These are phyloP conservation scores for Cricetomys ansorgei DNA, from an alignment of 2,113 vertebrate species.

Conservation along the genomic window DNA sequence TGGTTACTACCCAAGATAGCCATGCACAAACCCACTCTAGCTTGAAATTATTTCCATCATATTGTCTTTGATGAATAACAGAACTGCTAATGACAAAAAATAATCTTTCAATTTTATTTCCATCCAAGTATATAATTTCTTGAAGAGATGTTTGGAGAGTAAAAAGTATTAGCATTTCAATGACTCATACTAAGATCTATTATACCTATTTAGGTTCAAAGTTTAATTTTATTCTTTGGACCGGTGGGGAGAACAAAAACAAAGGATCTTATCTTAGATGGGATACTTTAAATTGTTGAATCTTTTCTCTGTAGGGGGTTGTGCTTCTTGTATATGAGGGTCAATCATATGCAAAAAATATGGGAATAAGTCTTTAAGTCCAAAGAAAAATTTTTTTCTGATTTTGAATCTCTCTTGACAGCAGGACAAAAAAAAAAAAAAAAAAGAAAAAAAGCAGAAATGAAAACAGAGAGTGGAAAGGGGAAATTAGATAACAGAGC, in stretches of 20 bases:
- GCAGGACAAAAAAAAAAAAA: slow-evolving; percentile 48
- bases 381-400: slow-evolving; percentile 45
- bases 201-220: slow-evolving; percentile 37
- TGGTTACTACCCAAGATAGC: not conserved
- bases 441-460: no score
- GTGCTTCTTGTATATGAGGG: not conserved
- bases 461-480: slow-evolving; percentile 64
- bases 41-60: slow-evolving; percentile 37
- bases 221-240: slow-evolving; percentile 60
- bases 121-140: slow-evolving; percentile 42
- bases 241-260: not conserved
- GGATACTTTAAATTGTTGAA: slow-evolving; percentile 38
- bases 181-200: slow-evolving; percentile 46
- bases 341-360: slow-evolving; percentile 40
- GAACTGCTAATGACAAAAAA: slow-evolving; percentile 42
- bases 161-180: slow-evolving; percentile 59
- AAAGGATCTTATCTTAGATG: slow-evolving; percentile 38
- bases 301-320: not conserved
- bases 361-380: slow-evolving; percentile 34
- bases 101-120: slow-evolving; percentile 58
- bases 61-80: slow-evolving; percentile 37
- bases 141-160: slow-evolving; percentile 10
- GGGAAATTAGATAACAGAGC: slow-evolving; percentile 30
- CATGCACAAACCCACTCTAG: not conserved
- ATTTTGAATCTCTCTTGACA: slow-evolving; percentile 54